These are phyloP conservation scores for Vesta saturnalis DNA, from an alignment of 2,888 invertebrate species.

Conservation along the genomic window DNA sequence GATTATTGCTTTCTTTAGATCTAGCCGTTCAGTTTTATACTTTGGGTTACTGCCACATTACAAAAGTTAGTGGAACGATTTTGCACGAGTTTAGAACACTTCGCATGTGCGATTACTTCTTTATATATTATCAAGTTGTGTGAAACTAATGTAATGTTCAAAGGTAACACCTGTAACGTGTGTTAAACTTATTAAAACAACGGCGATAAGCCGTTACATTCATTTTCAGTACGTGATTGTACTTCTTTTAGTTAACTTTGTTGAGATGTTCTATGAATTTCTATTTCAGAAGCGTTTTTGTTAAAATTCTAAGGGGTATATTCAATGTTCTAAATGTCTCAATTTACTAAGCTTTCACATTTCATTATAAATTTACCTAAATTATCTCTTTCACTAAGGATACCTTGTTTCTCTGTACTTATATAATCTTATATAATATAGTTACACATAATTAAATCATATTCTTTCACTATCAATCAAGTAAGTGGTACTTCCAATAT, in stretches of 20 bases:
- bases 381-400: too few relatives aligned
- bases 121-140: slow-evolving; percentile 33
- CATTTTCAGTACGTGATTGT: slow-evolving; percentile 1
- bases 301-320: background rate
- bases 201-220: slow-evolving; percentile 15
- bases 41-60: slow-evolving; percentile 47
- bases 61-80: slow-evolving; percentile 47
- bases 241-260: background rate
- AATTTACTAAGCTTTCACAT: too few relatives aligned
- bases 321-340: too few relatives aligned
- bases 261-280: background rate
- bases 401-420: too few relatives aligned
- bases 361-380: too few relatives aligned
- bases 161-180: slow-evolving; percentile 28
- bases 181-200: slow-evolving; percentile 17
- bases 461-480: too few relatives aligned
- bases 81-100: slow-evolving; percentile 45
- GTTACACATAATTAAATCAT: too few relatives aligned
- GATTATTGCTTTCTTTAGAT: slow-evolving; percentile 59
- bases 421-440: too few relatives aligned
- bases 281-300: background rate
- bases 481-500: too few relatives aligned
- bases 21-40: slow-evolving; percentile 56
- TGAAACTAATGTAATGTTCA: slow-evolving; percentile 27
- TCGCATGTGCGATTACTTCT: slow-evolving; percentile 37